A percentile compares a stretch with the other conserved stretches of the same genome.
Evolutionary conservation across 2,888 invertebrate genomes (phyloP).

Genomic region (Chrysopilus asiliformis): DNA sequence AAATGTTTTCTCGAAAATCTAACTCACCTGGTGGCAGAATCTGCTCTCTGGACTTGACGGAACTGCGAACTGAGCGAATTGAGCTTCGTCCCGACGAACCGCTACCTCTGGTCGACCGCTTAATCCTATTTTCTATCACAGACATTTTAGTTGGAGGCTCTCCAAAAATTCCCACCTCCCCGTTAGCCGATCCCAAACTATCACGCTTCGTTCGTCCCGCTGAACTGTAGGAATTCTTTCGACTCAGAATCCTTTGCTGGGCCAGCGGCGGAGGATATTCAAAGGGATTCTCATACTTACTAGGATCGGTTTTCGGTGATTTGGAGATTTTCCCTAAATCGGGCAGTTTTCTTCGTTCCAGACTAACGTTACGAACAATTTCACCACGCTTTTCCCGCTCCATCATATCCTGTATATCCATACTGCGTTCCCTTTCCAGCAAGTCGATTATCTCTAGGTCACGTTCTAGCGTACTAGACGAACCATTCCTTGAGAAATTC

Average conservation of each 20-base stretch:
- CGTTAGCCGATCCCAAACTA: constrained; percentile 29
- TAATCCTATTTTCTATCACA: constrained; percentile 26
- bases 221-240: constrained; percentile 26
- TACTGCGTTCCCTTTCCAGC: constrained; percentile 34
- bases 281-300: constrained; percentile 15
- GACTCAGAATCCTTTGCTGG: constrained; percentile 26
- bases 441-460: constrained; percentile 35
- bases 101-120: constrained; percentile 2
- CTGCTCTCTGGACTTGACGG: constrained; percentile 31
- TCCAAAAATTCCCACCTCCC: constrained; percentile 30
- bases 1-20: constrained; percentile 35
- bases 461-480: constrained; percentile 31
- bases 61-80: constrained; percentile 27
- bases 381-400: constrained; percentile 28
- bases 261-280: not conserved
- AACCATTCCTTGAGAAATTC: constrained; percentile 25
- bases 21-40: constrained; percentile 18
- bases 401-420: constrained; percentile 34
- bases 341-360: constrained; percentile 26
- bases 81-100: constrained; percentile 25
- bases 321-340: constrained; percentile 31
- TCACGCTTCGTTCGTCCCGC: constrained; percentile 24
- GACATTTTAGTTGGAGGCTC: constrained; percentile 25
- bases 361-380: constrained; percentile 17
- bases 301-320: constrained; percentile 29